Base-by-base conservation (phyloP, 2,888 invertebrate genomes). In the Caenorhabditis parvicauda region DNA sequence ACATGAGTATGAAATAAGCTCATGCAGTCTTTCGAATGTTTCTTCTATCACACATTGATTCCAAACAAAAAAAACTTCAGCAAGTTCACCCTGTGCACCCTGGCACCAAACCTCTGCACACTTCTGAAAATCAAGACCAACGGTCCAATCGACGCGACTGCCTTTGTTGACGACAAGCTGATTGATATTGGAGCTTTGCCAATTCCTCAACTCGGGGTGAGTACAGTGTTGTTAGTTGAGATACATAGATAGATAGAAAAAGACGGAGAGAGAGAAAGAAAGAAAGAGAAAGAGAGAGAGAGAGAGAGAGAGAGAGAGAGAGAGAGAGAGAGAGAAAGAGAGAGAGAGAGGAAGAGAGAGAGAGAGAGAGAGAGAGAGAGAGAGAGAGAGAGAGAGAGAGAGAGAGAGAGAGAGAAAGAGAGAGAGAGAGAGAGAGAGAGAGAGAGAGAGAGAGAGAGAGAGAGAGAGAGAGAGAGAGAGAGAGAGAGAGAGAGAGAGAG, bases 101-200 rank as follows among this genome's bases (percentile, higher is more conserved):
- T 72, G 27, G 59, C 67, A n/a, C 64, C 65, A 46, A 54, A 50
- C 27, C 43, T 61, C 32, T 71, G 70, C 60, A 55, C 55, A 7
- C 46, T 71, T 38, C 50, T 71, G 25, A 44, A 38, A 5, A 44
- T 58, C 29, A 63, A 66, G 38, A 61, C 69, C 3, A 45, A 43
- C 22, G 59, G 54, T 19, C 58, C 63, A 50, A 49, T 69, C 42
- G 69, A 69, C 44, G 56, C 66, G 50, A 51, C 59, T 22, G 59
- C 65, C 32, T 66, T 69, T 37, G 58, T 59, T 5, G 53, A 60
- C 37, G 58, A 62, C 22, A 67, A 68, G 49, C 67, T 65, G 43
- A 69, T 71, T 52, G 71, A 71, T 41, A 71, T 71, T 28, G 71
- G 71, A 52, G 64, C 71, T 9, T 55, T 71, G 24, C 71, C 71